Percentiles rank a stretch among this genome's conserved stretches.
These are phyloP conservation scores for Globicephala melas DNA, from an alignment of 2,113 vertebrate genomes.

Conservation along the genomic window DNA sequence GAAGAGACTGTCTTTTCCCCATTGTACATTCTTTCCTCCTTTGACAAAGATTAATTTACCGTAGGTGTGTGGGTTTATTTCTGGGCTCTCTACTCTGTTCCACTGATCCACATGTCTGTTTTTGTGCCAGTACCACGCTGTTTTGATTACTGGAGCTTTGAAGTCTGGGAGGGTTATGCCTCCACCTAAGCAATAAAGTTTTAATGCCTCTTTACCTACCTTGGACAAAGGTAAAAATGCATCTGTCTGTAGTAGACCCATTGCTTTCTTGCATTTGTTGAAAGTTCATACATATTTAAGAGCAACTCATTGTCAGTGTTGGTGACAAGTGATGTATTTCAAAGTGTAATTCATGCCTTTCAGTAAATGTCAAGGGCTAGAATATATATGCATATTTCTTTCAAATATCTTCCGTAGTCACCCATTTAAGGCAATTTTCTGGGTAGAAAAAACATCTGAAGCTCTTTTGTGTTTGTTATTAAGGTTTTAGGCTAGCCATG, in stretches of 20 bases:
- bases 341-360: background rate
- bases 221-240: background rate
- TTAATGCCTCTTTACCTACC: background rate
- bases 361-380: background rate
- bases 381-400: background rate
- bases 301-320: background rate
- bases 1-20: background rate
- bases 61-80: background rate
- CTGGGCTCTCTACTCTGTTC: background rate
- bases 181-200: background rate
- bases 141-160: background rate
- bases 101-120: background rate
- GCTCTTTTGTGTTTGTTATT: background rate
- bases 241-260: background rate
- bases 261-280: background rate
- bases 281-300: background rate
- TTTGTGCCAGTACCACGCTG: background rate
- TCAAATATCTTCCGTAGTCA: background rate
- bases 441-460: background rate
- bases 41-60: background rate
- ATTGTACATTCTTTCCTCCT: background rate
- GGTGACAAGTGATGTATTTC: background rate
- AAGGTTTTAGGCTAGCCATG: background rate
- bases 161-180: background rate
- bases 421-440: slow-evolving; percentile 1